A percentile compares a stretch with the other conserved stretches of the same genome.
Evolutionary conservation across 1,140 invertebrate species (phyloP).

Genomic region (Goniozus legneri): DNA sequence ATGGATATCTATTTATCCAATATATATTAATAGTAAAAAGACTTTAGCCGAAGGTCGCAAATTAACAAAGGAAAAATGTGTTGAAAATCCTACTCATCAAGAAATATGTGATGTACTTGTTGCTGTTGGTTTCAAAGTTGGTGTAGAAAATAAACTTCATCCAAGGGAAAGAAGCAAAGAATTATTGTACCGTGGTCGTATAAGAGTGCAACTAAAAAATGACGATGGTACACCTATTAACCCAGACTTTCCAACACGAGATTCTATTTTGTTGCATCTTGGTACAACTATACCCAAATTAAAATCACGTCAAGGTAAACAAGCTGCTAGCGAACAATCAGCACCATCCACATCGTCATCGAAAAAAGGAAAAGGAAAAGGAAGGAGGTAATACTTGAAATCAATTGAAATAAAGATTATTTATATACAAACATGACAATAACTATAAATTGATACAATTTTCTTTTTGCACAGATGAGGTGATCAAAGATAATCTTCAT

Average conservation of each 20-base stretch:
- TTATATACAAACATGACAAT: no score
- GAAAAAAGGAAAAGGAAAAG: constrained; percentile 47
- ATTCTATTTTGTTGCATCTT: constrained; percentile 73
- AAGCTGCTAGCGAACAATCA: constrained; percentile 41
- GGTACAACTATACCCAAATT: constrained; percentile 89
- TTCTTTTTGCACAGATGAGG: no score
- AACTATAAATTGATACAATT: no score
- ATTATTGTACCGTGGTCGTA: constrained; percentile 74
- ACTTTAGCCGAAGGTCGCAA: constrained; percentile 82
- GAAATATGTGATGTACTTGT: constrained; percentile 91
- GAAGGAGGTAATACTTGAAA: constrained; percentile 37
- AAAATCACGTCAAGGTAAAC: constrained; percentile 70
- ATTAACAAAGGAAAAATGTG: constrained; percentile 78
- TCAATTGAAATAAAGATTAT: constrained; percentile 3
- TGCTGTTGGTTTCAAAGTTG: constrained; percentile 76
- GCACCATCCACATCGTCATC: constrained; percentile 34
- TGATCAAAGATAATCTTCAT: no score
- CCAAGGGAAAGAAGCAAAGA: constrained; percentile 90
- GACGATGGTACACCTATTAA: constrained; percentile 81
- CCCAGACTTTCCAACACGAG: constrained; percentile 71
- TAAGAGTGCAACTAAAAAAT: constrained; percentile 89
- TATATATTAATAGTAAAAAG: constrained; percentile 93
- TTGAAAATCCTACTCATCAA: constrained; percentile 90
- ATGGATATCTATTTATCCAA: constrained; percentile 96
- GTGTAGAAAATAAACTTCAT: constrained; percentile 94